A percentile compares a stretch with the other conserved stretches of the same genome.
These are phyloP conservation scores for Numenius phaeopus DNA, from an alignment of 2,797 vertebrate genomes.

Conservation along the genomic window DNA sequence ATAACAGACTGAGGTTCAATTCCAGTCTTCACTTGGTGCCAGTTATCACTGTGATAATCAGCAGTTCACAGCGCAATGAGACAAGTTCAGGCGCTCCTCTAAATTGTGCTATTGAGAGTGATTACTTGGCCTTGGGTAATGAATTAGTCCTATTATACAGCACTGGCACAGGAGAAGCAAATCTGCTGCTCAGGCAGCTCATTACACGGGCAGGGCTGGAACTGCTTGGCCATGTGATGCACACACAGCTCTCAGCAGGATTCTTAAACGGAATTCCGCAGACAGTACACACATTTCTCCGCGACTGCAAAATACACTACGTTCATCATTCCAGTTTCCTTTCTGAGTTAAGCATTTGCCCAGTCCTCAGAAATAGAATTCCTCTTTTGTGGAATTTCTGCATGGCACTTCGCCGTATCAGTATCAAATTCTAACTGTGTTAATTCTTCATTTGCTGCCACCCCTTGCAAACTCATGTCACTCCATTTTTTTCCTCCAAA, in stretches of 20 bases:
- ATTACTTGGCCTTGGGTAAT: slow-evolving; percentile 63
- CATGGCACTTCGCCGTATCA: background rate
- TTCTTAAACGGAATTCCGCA: slow-evolving; percentile 4
- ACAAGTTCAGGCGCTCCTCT: slow-evolving; percentile 13
- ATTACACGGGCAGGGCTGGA: slow-evolving; percentile 36
- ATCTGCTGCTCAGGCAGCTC: slow-evolving; percentile 59
- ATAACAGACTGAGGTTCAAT: background rate
- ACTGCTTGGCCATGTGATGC: slow-evolving; percentile 4
- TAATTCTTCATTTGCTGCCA: background rate
- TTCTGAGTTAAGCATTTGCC: slow-evolving; percentile 8
- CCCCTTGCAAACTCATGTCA: background rate
- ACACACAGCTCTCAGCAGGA: slow-evolving; percentile 23
- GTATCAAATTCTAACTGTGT: background rate
- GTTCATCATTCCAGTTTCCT: background rate
- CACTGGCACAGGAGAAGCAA: slow-evolving; percentile 62
- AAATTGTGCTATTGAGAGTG: slow-evolving; percentile 63
- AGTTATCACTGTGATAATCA: slow-evolving; percentile 3
- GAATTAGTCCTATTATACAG: slow-evolving; percentile 68
- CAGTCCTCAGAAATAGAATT: background rate
- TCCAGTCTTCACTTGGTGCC: background rate
- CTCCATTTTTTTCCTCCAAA: background rate
- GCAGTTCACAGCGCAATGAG: background rate
- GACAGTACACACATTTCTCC: background rate
- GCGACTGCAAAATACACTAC: background rate
- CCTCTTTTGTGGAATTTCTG: background rate